A percentile compares a stretch with the other conserved stretches of the same genome.
Conservation (phyloP, 2,113 vertebrate species). For the Rhynchomys soricoides region DNA sequence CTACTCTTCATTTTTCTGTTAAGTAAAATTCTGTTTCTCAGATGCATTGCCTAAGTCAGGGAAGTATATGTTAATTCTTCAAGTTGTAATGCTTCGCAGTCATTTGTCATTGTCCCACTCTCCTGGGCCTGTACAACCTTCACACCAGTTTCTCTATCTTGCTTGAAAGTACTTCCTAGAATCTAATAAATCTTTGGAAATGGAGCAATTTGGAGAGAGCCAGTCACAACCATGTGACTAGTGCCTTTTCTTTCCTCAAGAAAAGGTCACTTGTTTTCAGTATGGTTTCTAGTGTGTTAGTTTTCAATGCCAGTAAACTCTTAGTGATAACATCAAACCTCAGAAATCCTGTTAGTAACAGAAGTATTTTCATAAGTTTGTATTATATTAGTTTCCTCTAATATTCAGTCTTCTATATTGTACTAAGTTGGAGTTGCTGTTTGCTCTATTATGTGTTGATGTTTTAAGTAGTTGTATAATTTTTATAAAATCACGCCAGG, state of each 20-base stretch:
- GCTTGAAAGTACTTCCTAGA: constrained; percentile 15
- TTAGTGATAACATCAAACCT: not conserved
- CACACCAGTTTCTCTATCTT: not conserved
- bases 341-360: not conserved
- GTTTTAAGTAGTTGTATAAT: not conserved
- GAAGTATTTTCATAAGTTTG: not conserved
- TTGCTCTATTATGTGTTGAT: constrained; percentile 39
- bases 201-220: constrained; percentile 16
- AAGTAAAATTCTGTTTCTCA: not conserved
- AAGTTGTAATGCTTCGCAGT: not conserved
- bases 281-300: not conserved
- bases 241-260: not conserved
- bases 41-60: not conserved
- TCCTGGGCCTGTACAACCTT: not conserved
- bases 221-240: not conserved
- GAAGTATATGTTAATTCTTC: not conserved
- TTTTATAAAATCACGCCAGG: not conserved
- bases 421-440: constrained; percentile 32
- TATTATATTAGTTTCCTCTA: constrained; percentile 43
- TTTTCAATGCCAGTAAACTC: constrained; percentile 43
- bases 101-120: not conserved
- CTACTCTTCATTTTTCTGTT: not conserved
- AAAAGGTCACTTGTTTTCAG: not conserved
- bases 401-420: not conserved
- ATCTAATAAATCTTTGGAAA: constrained; percentile 44